phyloP scores from a whole-genome alignment of 2,888 invertebrate species.

The Agelastica alni region DNA sequence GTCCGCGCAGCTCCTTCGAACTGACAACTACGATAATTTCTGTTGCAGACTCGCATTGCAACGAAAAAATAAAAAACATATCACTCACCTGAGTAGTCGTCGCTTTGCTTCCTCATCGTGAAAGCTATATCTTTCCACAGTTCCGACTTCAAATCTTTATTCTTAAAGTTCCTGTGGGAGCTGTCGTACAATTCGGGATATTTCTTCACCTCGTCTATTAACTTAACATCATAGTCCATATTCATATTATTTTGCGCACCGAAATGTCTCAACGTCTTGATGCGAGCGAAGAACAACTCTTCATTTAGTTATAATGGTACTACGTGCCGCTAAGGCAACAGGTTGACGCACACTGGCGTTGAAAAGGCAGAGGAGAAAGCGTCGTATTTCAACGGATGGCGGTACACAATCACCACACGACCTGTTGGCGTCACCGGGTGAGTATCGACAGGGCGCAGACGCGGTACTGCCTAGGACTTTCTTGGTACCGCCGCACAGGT shows the following conservation, averaged over 20 bases:
- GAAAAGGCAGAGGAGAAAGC: conserved; percentile 9
- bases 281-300: too few relatives aligned
- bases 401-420: conserved; percentile 9
- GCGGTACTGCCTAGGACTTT: conserved; percentile 7
- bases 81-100: conserved; percentile 30
- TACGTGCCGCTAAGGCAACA: conserved; percentile 17
- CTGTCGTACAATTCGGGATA: conserved; percentile 34
- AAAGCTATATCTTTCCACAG: conserved; percentile 30
- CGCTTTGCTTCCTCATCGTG: conserved; percentile 28
- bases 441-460: conserved; percentile 2
- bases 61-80: conserved; percentile 3
- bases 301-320: neutral
- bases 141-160: conserved; percentile 27
- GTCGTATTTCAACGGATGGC: conserved; percentile 4
- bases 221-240: conserved; percentile 33
- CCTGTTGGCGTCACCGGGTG: conserved; percentile 8
- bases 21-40: neutral
- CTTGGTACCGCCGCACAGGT: conserved; percentile 1
- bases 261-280: too few relatives aligned
- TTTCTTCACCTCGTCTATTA: conserved; percentile 28
- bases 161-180: conserved; percentile 30
- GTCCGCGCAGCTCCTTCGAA: neutral
- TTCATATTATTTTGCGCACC: too few relatives aligned
- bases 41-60: neutral
- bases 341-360: conserved; percentile 15